Evolutionary conservation across 2,797 vertebrate genomes (phyloP).

Genomic region (Coendou prehensilis): DNA sequence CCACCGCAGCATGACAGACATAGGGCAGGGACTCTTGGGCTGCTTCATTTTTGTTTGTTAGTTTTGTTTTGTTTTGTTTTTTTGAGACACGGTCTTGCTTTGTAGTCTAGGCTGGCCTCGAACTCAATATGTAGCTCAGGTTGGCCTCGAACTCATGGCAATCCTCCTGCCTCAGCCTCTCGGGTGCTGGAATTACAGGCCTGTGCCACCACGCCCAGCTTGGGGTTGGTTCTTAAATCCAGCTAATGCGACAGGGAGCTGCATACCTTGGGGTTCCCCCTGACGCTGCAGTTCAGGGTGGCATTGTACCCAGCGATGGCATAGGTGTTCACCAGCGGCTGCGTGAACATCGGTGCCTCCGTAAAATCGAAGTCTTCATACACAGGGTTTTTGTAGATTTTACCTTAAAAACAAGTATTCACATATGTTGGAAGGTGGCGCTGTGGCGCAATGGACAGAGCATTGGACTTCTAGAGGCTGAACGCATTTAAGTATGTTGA

Average conservation of each 20-base stretch:
- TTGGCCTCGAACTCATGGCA: background rate
- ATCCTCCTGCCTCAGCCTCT: background rate
- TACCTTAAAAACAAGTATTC: conserved; percentile 88
- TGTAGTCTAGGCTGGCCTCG: background rate
- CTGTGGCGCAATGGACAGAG: too few relatives aligned
- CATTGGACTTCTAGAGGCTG: background rate
- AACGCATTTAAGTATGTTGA: conserved; percentile 24
- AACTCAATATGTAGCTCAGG: too few relatives aligned
- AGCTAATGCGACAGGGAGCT: background rate
- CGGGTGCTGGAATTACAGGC: background rate
- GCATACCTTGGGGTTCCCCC: conserved; percentile 97
- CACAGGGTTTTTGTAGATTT: conserved; percentile 95
- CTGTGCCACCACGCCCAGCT: too few relatives aligned
- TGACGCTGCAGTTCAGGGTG: conserved; percentile 97
- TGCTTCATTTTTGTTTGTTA: background rate
- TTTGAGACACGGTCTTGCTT: background rate
- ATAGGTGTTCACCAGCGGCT: conserved; percentile 95
- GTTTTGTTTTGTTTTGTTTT: background rate
- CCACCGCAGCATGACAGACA: background rate
- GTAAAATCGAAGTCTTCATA: conserved; percentile 95
- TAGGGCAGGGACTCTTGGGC: background rate
- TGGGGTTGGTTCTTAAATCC: background rate
- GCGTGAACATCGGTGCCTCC: conserved; percentile 96
- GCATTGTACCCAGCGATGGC: conserved; percentile 97
- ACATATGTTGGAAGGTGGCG: background rate